These are phyloP conservation scores for human (Homo sapiens) DNA, from an alignment of 2,113 vertebrate genomes.

Conservation along the genomic window DNA sequence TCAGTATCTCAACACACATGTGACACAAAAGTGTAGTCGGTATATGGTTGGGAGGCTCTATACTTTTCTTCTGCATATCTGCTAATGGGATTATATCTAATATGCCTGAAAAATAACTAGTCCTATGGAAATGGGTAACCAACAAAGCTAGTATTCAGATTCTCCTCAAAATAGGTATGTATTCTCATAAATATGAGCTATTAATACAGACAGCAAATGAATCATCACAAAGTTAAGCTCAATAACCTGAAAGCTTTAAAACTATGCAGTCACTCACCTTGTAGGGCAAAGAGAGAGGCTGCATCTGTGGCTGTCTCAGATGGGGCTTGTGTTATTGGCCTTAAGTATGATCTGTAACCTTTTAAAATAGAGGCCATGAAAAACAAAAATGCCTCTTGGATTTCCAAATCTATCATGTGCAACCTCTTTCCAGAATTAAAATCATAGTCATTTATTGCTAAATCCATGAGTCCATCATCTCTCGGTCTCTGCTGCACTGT, in stretches of 20 bases:
- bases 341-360: slow-evolving; percentile 95
- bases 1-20: not conserved
- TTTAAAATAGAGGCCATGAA: slow-evolving; percentile 99
- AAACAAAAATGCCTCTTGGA: slow-evolving; percentile 97
- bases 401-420: slow-evolving; percentile 96
- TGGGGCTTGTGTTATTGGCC: slow-evolving; percentile 97
- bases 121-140: slow-evolving; percentile 5
- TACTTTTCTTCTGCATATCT: not conserved
- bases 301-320: slow-evolving; percentile 98
- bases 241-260: not conserved
- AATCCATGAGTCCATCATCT: slow-evolving; percentile 94
- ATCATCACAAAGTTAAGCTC: not conserved
- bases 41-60: not conserved
- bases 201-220: not conserved
- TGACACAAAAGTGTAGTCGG: not conserved
- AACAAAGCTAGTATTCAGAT: not conserved
- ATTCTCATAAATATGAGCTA: slow-evolving; percentile 29
- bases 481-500: slow-evolving; percentile 94
- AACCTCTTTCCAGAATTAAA: slow-evolving; percentile 92
- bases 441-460: slow-evolving; percentile 92
- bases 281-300: slow-evolving; percentile 95
- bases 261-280: slow-evolving; percentile 87
- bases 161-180: not conserved
- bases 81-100: not conserved
- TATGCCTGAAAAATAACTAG: not conserved